Base-by-base conservation (phyloP, 2,888 invertebrate genomes). In the Ormyrus rosae region DNA sequence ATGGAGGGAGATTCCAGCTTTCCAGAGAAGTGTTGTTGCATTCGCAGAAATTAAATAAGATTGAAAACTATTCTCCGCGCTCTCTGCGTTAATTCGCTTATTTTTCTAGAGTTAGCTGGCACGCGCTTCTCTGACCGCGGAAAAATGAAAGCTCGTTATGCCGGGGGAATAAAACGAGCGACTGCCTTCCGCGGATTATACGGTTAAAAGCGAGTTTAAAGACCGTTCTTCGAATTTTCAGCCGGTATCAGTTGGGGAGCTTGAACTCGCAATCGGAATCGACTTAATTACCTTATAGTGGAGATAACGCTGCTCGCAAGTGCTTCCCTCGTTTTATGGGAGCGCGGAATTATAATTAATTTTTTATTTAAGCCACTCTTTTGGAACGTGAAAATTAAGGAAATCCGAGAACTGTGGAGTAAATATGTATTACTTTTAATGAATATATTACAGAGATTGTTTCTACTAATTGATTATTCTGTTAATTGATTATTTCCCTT, bases 11-110 rank as follows among this genome's bases (percentile, higher is more conserved):
- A 64, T n/a, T n/a, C 51, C 34, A 34, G 34, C 34, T 56, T 13
- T 69, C 60, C 46, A 19, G 8, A 19, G 8, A 61, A 11, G 69
- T 53, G 74, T 74, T 58, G 74, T 45, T 58, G 13, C 11, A 60
- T 34, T 50, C 51, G 45, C n/a, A 55, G 46, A 71, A 65, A 71
- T 78, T 53, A 78, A 71, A 65, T 58, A 71, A 65, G 70, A 78
- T 78, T 78, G 78, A 78, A 78, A 78, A 76, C 60, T 71, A 2
- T 3, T 3, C 34, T 0, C 34, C 60, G 55, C 45, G n/a, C 19
- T 9, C 19, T 50, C 34, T 11, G 13, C 19, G 48, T 74, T 74
- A 74, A 74, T 56, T 34, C 2, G 9, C 11, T 53, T 71, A 48
- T n/a, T 46, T 48, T 51, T 61, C 34, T 2, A 34, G 34, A 34